Conservation (phyloP, 1,140 invertebrate species). For the Ostrea denselamellosa region DNA sequence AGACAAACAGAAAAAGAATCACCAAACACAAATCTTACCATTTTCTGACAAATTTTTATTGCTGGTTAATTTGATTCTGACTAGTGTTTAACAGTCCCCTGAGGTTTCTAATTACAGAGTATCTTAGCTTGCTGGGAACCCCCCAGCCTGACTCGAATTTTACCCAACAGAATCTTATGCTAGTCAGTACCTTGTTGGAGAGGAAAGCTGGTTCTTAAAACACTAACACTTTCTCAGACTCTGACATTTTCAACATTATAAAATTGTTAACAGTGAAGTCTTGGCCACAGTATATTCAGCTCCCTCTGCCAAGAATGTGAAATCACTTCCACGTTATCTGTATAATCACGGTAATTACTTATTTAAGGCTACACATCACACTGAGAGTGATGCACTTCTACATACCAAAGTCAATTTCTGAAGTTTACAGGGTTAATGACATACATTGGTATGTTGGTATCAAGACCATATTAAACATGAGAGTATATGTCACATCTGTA, state of each 20-base stretch:
- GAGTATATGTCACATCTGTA: no score
- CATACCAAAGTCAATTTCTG: conserved; percentile 19
- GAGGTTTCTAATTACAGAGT: neutral
- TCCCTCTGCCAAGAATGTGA: conserved; percentile 22
- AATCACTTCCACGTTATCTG: conserved; percentile 24
- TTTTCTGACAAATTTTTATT: conserved; percentile 36
- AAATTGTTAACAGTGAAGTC: conserved; percentile 22
- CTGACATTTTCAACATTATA: neutral
- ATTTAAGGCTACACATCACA: conserved; percentile 15
- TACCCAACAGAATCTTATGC: neutral
- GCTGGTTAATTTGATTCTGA: conserved; percentile 20
- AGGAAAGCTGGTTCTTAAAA: neutral
- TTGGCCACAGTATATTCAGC: neutral
- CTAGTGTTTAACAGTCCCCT: conserved; percentile 28
- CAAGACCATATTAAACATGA: no score
- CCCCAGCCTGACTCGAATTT: neutral
- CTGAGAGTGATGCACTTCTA: conserved; percentile 5
- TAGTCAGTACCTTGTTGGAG: neutral
- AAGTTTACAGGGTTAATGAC: neutral
- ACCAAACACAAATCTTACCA: conserved; percentile 28
- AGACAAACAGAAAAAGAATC: neutral
- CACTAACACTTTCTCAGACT: neutral
- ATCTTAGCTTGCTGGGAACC: neutral
- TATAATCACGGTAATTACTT: conserved; percentile 25
- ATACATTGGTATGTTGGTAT: neutral